Evolutionary conservation across 2,888 invertebrate genomes (phyloP).

Genomic region (Cynaeus angustus): DNA sequence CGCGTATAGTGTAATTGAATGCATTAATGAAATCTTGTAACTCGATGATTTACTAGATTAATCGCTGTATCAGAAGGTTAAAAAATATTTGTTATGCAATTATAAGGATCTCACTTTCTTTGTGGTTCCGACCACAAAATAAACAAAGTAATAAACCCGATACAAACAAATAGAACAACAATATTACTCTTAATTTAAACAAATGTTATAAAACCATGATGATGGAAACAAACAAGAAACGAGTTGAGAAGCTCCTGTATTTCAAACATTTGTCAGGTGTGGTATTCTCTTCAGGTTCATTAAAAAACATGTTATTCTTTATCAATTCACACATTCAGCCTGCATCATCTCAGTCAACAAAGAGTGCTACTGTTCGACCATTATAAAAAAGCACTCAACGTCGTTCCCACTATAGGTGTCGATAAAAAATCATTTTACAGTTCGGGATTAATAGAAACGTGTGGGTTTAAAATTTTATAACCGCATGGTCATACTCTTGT

Average conservation of each 20-base stretch:
- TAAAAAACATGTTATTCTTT: conserved; percentile 62
- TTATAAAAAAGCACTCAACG: conserved; percentile 60
- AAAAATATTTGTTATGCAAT: conserved; percentile 45
- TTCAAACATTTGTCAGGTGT: conserved; percentile 56
- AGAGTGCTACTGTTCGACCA: conserved; percentile 63
- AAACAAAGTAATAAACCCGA: conserved; percentile 46
- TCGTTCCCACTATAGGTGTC: conserved; percentile 44
- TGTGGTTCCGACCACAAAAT: conserved; percentile 35
- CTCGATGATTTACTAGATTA: too few species aligned
- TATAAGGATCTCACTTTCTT: conserved; percentile 40
- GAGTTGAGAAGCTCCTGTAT: conserved; percentile 39
- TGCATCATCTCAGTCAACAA: conserved; percentile 64
- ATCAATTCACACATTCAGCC: conserved; percentile 64
- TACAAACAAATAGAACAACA: conserved; percentile 49
- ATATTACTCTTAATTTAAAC: conserved; percentile 48
- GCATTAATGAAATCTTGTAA: too few species aligned
- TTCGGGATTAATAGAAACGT: conserved; percentile 39
- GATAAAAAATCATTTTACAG: conserved; percentile 49
- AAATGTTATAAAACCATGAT: conserved; percentile 64
- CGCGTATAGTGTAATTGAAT: too few species aligned
- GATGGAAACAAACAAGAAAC: conserved; percentile 57
- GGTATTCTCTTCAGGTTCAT: conserved; percentile 52
- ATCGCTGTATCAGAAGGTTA: conserved; percentile 14
- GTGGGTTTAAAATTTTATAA: conserved; percentile 47
- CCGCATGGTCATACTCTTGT: conserved; percentile 17